These are phyloP conservation scores for Neelides sp. DNA, from an alignment of 1,140 invertebrate species.

Conservation along the genomic window DNA sequence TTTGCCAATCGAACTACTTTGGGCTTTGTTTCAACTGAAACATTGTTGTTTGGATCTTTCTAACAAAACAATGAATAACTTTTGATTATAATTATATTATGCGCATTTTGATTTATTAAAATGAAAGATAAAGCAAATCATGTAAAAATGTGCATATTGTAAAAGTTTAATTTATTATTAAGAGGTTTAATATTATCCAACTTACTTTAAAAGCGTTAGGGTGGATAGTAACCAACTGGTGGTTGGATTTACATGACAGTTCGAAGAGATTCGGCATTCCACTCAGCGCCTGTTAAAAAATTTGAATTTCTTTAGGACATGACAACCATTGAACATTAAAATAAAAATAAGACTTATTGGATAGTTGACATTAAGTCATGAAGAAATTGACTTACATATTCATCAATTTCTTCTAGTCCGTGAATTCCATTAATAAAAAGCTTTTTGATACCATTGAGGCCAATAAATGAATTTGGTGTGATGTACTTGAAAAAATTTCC, in stretches of 20 bases:
- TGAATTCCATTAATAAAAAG: conserved; percentile 11
- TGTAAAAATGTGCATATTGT: too few species aligned
- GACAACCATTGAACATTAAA: not conserved
- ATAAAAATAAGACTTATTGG: too few species aligned
- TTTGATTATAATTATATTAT: too few species aligned
- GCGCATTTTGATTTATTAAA: too few species aligned
- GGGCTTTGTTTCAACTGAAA: conserved; percentile 9
- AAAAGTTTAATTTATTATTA: too few species aligned
- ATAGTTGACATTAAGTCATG: too few species aligned
- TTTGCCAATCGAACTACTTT: conserved; percentile 18
- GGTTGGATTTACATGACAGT: conserved; percentile 6
- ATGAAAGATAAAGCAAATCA: too few species aligned
- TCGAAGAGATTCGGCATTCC: conserved; percentile 9
- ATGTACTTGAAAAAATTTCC: conserved; percentile 22
- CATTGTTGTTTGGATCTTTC: not conserved
- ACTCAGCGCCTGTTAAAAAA: conserved; percentile 14
- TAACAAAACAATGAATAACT: not conserved
- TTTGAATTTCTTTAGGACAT: not conserved
- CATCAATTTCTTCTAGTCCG: conserved; percentile 9
- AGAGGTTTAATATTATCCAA: not conserved
- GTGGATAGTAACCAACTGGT: not conserved
- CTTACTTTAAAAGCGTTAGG: not conserved
- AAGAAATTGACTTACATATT: conserved; percentile 21
- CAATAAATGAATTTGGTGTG: conserved; percentile 7
- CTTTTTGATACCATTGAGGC: conserved; percentile 7